Conservation (phyloP, 2,797 vertebrate species). For the Presbytis comata region DNA sequence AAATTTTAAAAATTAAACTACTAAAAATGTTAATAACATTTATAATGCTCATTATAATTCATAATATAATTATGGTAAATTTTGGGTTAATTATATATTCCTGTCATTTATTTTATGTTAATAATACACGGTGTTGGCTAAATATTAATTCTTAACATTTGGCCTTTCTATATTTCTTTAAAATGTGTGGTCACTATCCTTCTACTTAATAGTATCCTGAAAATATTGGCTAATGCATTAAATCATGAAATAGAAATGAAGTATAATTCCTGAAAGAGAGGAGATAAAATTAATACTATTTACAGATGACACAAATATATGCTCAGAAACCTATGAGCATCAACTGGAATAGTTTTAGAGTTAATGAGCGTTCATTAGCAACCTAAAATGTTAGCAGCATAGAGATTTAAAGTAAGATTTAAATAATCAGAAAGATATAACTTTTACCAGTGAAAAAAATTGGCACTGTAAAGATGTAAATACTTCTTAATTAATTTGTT, state of each 20-base stretch:
- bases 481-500: neutral
- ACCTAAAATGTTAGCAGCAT: neutral
- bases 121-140: neutral
- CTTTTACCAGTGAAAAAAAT: neutral
- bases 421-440: neutral
- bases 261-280: neutral
- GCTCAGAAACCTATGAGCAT: neutral
- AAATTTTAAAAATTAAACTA: neutral
- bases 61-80: neutral
- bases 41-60: neutral
- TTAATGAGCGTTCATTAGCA: neutral
- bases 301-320: neutral
- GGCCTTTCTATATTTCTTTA: neutral
- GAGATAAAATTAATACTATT: neutral
- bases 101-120: neutral
- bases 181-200: neutral
- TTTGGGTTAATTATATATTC: neutral
- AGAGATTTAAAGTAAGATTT: neutral
- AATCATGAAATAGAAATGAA: neutral
- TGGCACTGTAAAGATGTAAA: neutral
- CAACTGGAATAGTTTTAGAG: neutral
- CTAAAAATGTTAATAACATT: neutral
- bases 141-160: conserved; percentile 27
- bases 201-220: neutral
- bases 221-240: neutral